Percentiles rank a stretch among this genome's conserved stretches.
phyloP scores from a whole-genome alignment of 2,797 vertebrate species.

The Taeniopygia guttata region DNA sequence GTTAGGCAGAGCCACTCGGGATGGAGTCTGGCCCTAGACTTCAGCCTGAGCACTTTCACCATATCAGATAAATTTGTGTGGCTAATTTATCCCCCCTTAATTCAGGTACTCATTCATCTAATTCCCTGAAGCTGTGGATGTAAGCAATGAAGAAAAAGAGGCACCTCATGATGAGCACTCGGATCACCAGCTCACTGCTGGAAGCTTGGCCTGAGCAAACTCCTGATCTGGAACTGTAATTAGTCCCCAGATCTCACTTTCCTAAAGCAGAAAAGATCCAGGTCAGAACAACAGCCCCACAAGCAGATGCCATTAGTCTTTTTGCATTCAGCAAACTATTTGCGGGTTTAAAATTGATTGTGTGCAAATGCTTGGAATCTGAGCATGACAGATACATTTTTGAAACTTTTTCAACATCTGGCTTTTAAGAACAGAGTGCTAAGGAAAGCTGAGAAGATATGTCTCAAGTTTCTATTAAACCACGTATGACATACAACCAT shows the following conservation, averaged over 20 bases:
- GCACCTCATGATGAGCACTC: neutral
- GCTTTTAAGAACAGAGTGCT: neutral
- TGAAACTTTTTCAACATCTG: constrained; percentile 15
- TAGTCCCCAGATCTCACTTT: neutral
- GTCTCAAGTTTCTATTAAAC: constrained; percentile 10
- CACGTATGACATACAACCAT: accelerated
- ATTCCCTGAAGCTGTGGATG: neutral
- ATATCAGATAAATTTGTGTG: neutral
- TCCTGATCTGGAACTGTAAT: neutral
- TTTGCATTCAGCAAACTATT: neutral
- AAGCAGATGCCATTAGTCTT: neutral
- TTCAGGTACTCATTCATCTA: neutral
- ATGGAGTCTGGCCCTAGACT: neutral
- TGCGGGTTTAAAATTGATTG: neutral
- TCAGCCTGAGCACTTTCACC: neutral
- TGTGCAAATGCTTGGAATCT: neutral
- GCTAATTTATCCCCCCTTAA: neutral
- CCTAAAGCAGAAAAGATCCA: neutral
- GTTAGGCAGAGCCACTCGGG: neutral
- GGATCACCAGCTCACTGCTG: neutral
- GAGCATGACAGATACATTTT: neutral
- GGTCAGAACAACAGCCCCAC: neutral
- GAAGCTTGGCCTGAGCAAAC: neutral
- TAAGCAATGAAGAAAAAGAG: neutral
- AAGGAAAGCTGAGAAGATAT: neutral